phyloP scores from a whole-genome alignment of 1,140 invertebrate genomes.

The Helicoverpa zea region DNA sequence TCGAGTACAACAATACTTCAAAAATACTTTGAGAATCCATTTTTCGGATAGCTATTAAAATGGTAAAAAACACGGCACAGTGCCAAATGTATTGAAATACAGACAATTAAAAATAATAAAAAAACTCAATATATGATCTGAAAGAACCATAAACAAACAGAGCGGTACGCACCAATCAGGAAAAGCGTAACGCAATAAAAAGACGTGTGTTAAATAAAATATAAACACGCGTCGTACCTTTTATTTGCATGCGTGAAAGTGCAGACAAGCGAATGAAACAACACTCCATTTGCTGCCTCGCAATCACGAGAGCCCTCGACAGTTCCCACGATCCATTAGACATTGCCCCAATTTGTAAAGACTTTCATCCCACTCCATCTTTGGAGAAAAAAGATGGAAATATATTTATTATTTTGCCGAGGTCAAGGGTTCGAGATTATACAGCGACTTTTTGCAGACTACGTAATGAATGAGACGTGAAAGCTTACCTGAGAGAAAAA shows the following conservation, averaged over 20 bases:
- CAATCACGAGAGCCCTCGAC: slow-evolving; percentile 52
- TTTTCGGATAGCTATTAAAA: background rate
- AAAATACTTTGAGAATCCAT: background rate
- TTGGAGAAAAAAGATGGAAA: slow-evolving; percentile 54
- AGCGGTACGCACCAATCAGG: background rate
- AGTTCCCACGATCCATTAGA: slow-evolving; percentile 60
- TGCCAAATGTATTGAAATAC: background rate
- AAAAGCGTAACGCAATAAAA: background rate
- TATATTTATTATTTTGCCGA: slow-evolving; percentile 54
- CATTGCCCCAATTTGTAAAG: slow-evolving; percentile 58
- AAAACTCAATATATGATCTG: background rate
- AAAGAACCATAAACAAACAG: background rate
- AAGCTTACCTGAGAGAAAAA: slow-evolving; percentile 30
- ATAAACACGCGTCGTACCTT: slow-evolving; percentile 9
- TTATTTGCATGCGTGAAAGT: slow-evolving; percentile 54
- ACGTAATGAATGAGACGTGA: slow-evolving; percentile 48
- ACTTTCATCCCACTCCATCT: slow-evolving; percentile 39
- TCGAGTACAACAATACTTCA: background rate
- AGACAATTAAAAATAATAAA: background rate
- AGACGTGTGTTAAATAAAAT: background rate
- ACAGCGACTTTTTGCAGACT: slow-evolving; percentile 34
- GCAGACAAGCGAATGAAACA: slow-evolving; percentile 57
- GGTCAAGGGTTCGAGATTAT: slow-evolving; percentile 54
- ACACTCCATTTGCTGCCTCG: slow-evolving; percentile 56
- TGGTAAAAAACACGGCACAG: background rate